These are phyloP conservation scores for Ailurus styani DNA, from an alignment of 2,113 vertebrate genomes.

Conservation along the genomic window DNA sequence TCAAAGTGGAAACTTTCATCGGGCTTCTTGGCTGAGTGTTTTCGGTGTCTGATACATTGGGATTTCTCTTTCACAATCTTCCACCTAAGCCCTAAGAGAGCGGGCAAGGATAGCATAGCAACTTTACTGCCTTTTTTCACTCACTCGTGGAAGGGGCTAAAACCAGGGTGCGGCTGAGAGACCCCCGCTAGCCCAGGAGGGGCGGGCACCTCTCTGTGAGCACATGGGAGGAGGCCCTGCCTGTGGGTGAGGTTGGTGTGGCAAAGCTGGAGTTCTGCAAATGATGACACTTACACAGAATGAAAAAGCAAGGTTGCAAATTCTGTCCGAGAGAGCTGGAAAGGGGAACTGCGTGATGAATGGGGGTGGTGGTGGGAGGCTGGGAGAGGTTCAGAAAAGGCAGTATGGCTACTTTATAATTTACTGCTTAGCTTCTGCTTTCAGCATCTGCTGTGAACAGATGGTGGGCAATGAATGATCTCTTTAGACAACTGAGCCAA, in stretches of 20 bases:
- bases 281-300: neutral
- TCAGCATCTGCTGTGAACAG: conserved; percentile 46
- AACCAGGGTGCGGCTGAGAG: neutral
- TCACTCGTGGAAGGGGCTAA: neutral
- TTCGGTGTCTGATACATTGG: neutral
- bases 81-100: neutral
- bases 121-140: neutral
- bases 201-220: neutral
- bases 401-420: neutral
- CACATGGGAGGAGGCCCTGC: neutral
- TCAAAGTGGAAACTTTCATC: neutral
- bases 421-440: conserved; percentile 41
- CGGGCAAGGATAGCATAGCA: neutral
- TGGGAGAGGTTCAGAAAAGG: neutral
- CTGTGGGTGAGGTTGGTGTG: neutral
- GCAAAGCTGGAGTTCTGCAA: conserved; percentile 5
- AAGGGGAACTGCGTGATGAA: conserved; percentile 16
- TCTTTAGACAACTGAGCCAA: neutral
- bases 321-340: neutral
- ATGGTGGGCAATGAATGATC: conserved; percentile 22
- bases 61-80: neutral
- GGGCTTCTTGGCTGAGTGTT: neutral
- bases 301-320: conserved; percentile 39
- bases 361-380: neutral
- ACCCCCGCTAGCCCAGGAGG: neutral